phyloP scores from a whole-genome alignment of 2,113 vertebrate species.

The Cervus canadensis region DNA sequence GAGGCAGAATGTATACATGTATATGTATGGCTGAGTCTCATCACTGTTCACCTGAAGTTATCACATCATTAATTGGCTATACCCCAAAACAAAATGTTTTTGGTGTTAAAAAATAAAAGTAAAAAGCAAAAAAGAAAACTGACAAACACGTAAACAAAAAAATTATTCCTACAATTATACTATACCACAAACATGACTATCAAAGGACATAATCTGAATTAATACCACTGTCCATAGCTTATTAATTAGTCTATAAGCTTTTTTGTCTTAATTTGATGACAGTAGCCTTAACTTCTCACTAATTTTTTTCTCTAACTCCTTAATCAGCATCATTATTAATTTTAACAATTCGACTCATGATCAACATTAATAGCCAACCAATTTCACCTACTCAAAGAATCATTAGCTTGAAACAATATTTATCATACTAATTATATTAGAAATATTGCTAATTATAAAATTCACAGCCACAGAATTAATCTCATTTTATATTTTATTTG shows the following conservation, averaged over 20 bases:
- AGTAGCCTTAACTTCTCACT: neutral
- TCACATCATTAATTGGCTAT: neutral
- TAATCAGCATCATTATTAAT: constrained; percentile 2
- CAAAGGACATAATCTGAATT: neutral
- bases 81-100: neutral
- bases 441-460: neutral
- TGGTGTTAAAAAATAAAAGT: neutral
- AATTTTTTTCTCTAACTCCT: neutral
- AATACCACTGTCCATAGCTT: neutral
- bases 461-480: neutral
- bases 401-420: neutral
- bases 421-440: neutral
- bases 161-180: neutral
- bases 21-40: neutral
- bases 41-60: neutral
- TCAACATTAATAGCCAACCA: constrained; percentile 48
- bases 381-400: neutral
- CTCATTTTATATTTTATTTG: neutral
- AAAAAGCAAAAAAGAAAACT: neutral
- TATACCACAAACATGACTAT: neutral
- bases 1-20: neutral
- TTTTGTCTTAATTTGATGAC: neutral
- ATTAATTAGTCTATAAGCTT: neutral
- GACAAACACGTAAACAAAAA: neutral
- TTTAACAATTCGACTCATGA: neutral